Base-by-base conservation (phyloP, 2,888 invertebrate genomes). In the Cyaniris semiargus region DNA sequence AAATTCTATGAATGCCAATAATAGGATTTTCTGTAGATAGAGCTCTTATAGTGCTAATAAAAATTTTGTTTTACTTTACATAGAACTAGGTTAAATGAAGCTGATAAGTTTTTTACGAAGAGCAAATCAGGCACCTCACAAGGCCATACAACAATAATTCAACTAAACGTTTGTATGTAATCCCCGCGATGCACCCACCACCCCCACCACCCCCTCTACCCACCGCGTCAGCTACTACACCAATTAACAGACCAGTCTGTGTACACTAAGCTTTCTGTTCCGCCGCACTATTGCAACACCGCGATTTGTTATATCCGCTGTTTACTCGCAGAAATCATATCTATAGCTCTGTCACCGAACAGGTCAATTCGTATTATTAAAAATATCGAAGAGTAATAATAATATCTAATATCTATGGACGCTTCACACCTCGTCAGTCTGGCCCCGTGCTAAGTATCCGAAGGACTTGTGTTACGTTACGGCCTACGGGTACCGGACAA, bases 231-330 rank as follows among this genome's bases (percentile, higher is more conserved):
- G 66, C 66, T 27, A 27, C 27, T 31, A 66, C 66, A 4, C 66
- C 66, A 66, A 66, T 66, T 66, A 66, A 66, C 66, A 66, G 66
- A 66, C 66, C 13, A 15, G 15, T 21, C 15, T 31, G 27, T 66
- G 66, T 66, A 66, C 66, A 66, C 27, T 5, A 27, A 66, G 66
- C 31, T 31, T 66, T 66, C 66, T 18, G 27, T 66, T 31, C 27
- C 27, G 15, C 66, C 18, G 66, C 27, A 31, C 27, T 27, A 15
- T 27, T 27, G 66, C 66, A 66, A 18, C 27, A 23, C 60, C 13
- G 60, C 23, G 60, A 60, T 60, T 60, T 60, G 60, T 23, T 10
- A 23, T 60, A 60, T 21, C 23, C 13, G 23, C 10, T 60, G 60
- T 60, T 23, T 23, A 23, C 60, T 10, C 53, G 13, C 53, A 53